Evolutionary conservation across 2,888 invertebrate species (phyloP).

Genomic region (Nudaria mundana): DNA sequence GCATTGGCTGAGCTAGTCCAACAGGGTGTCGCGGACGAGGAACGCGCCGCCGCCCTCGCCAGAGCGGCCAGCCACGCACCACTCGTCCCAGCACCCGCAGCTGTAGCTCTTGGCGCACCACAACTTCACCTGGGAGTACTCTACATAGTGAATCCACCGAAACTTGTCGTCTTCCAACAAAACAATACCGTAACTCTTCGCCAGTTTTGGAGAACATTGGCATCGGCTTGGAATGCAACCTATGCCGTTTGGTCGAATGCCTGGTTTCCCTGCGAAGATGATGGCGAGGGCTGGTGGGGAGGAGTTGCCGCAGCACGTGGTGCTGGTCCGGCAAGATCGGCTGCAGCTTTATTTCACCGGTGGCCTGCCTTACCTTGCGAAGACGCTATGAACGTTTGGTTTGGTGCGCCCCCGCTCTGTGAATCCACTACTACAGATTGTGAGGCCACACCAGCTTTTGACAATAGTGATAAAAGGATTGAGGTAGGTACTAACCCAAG

Average conservation of each 20-base stretch:
- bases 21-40: conserved; percentile 63
- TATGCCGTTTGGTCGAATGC: conserved; percentile 70
- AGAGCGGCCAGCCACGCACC: conserved; percentile 66
- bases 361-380: conserved; percentile 88
- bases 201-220: conserved; percentile 78
- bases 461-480: conserved; percentile 45
- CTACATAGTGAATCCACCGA: conserved; percentile 63
- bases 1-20: conserved; percentile 71
- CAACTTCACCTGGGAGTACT: conserved; percentile 74
- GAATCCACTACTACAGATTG: conserved; percentile 63
- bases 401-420: conserved; percentile 79
- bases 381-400: conserved; percentile 83
- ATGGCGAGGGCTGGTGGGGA: conserved; percentile 67
- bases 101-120: conserved; percentile 74
- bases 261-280: conserved; percentile 70
- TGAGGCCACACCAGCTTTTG: conserved; percentile 53
- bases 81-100: conserved; percentile 63
- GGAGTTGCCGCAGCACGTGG: conserved; percentile 72
- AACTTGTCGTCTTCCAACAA: conserved; percentile 69
- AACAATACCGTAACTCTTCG: conserved; percentile 75
- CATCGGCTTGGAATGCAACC: conserved; percentile 74
- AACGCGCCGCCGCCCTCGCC: conserved; percentile 65
- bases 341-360: conserved; percentile 82
- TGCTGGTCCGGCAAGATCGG: conserved; percentile 69
- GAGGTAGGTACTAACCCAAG: too few relatives aligned